Evolutionary conservation across 2,888 invertebrate genomes (phyloP).

Genomic region (Drosophila prostipennis): DNA sequence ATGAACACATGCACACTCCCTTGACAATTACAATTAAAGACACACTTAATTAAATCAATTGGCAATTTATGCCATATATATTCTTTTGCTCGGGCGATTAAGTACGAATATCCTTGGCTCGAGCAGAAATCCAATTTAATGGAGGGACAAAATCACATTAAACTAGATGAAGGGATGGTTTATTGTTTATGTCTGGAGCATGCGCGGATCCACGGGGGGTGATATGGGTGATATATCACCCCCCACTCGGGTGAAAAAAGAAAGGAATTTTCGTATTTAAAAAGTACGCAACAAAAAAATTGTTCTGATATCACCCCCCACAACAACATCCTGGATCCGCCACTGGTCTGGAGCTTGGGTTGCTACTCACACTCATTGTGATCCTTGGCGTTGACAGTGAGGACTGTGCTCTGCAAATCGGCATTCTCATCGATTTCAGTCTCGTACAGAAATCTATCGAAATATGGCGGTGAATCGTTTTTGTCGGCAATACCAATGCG

Average conservation of each 20-base stretch:
- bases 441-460: slow-evolving; percentile 97
- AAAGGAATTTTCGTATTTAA: too few relatives aligned
- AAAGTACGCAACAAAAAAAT: too few relatives aligned
- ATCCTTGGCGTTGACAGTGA: slow-evolving; percentile 99
- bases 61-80: slow-evolving; percentile 59
- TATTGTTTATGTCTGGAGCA: slow-evolving; percentile 25
- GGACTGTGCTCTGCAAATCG: slow-evolving; percentile 97
- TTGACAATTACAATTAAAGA: slow-evolving; percentile 41
- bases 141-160: slow-evolving; percentile 43
- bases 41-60: slow-evolving; percentile 68
- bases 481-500: slow-evolving; percentile 99
- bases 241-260: too few relatives aligned
- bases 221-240: too few relatives aligned
- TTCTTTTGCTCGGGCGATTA: slow-evolving; percentile 26
- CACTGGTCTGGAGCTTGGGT: slow-evolving; percentile 16
- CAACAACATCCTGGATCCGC: too few relatives aligned
- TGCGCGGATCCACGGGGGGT: too few relatives aligned
- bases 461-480: slow-evolving; percentile 99
- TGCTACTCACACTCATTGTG: slow-evolving; percentile 97
- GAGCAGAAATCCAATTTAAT: slow-evolving; percentile 34
- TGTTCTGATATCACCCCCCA: too few relatives aligned
- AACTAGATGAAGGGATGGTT: slow-evolving; percentile 30
- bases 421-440: slow-evolving; percentile 99
- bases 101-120: slow-evolving; percentile 5
- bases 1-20: neutral